phyloP scores from a whole-genome alignment of 2,888 invertebrate species.

The Conistra vaccinii region DNA sequence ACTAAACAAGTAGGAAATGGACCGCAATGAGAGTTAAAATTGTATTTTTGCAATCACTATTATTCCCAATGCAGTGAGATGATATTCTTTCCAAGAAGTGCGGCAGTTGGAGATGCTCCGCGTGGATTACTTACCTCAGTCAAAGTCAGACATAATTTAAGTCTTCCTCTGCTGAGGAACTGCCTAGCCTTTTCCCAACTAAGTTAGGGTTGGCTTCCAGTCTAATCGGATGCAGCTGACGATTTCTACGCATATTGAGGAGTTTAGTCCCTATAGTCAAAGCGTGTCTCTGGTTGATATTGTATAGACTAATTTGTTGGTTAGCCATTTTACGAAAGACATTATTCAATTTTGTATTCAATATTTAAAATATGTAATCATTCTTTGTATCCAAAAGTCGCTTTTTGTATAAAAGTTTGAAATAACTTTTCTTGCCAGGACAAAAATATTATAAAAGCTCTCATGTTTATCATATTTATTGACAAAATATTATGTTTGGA shows the following conservation, averaged over 20 bases:
- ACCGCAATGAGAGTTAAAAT: background rate
- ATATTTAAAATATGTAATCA: conserved; percentile 32
- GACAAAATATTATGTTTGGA: conserved; percentile 22
- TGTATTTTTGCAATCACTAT: background rate
- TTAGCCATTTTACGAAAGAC: conserved; percentile 13
- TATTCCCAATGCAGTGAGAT: background rate
- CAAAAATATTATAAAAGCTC: conserved; percentile 3
- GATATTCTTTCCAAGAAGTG: background rate
- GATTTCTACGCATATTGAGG: background rate
- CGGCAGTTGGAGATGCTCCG: background rate
- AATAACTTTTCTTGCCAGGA: conserved; percentile 8
- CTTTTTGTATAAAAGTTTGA: conserved; percentile 26
- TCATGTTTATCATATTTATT: conserved; percentile 33
- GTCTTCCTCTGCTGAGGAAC: too few relatives aligned
- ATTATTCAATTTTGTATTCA: conserved; percentile 38
- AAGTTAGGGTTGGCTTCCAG: background rate
- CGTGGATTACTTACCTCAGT: background rate
- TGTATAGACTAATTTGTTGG: conserved; percentile 21
- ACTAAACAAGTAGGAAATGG: conserved; percentile 13
- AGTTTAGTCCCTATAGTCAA: conserved; percentile 12
- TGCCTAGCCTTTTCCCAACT: background rate
- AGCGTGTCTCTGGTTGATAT: conserved; percentile 13
- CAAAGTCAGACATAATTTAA: background rate
- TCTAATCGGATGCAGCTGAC: background rate
- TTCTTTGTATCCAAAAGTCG: conserved; percentile 22